phyloP scores from a whole-genome alignment of 1,140 invertebrate genomes.

The Monomorium pharaonis region DNA sequence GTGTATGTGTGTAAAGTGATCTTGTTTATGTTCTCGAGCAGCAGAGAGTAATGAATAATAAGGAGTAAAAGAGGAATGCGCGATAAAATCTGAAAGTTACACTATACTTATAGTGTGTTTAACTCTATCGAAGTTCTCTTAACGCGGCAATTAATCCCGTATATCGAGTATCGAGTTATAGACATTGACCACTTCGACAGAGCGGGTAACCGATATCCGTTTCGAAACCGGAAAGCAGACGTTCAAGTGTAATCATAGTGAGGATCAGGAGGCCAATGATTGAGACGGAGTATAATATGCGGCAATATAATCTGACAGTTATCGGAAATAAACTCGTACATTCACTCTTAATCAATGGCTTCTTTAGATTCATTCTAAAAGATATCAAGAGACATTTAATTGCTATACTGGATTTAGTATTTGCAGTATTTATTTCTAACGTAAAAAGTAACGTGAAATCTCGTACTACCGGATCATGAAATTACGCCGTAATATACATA shows the following conservation, averaged over 20 bases:
- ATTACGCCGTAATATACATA: background rate
- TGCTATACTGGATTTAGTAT: background rate
- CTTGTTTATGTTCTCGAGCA: constrained; percentile 3
- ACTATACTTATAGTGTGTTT: constrained; percentile 27
- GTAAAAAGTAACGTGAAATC: background rate
- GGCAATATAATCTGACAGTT: constrained; percentile 11
- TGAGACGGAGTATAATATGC: constrained; percentile 13
- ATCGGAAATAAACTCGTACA: constrained; percentile 27
- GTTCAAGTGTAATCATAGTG: constrained; percentile 15
- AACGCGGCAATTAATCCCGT: constrained; percentile 41
- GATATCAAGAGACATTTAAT: background rate
- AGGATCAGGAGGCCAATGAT: constrained; percentile 26
- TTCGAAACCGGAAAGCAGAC: constrained; percentile 35
- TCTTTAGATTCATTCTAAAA: background rate
- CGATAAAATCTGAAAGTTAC: constrained; percentile 21
- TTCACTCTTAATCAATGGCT: constrained; percentile 5
- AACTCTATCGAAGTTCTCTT: constrained; percentile 36
- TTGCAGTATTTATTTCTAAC: background rate
- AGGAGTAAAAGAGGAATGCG: background rate
- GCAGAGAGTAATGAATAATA: background rate
- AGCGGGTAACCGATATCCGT: constrained; percentile 15
- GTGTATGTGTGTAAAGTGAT: background rate
- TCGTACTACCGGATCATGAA: background rate
- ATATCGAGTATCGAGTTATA: constrained; percentile 39
- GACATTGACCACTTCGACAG: constrained; percentile 6